These are phyloP conservation scores for Mizuhopecten yessoensis DNA, from an alignment of 1,140 invertebrate genomes.

Conservation along the genomic window DNA sequence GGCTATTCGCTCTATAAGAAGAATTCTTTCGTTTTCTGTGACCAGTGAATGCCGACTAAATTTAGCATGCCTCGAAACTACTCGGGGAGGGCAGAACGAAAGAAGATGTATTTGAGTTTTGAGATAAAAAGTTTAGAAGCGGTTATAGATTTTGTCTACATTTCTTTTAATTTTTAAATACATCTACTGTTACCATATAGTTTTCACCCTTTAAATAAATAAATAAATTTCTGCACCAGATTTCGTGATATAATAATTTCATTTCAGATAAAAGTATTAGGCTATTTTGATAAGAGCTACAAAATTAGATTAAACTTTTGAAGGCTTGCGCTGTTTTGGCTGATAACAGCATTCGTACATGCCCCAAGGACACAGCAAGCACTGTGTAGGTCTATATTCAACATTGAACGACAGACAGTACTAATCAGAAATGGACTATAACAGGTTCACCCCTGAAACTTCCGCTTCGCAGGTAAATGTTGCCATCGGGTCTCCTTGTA, in stretches of 20 bases:
- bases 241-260: background rate
- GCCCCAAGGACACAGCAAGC: background rate
- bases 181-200: background rate
- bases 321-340: background rate
- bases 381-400: background rate
- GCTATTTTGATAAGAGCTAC: constrained; percentile 8
- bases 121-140: background rate
- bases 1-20: background rate
- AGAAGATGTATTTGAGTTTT: background rate
- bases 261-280: background rate
- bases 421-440: constrained; percentile 18
- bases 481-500: constrained; percentile 28
- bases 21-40: background rate
- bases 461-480: constrained; percentile 31
- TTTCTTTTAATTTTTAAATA: constrained; percentile 20
- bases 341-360: background rate
- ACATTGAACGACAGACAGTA: background rate
- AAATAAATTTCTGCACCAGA: background rate
- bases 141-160: background rate
- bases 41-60: background rate
- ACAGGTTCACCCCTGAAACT: background rate
- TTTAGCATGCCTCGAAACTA: background rate
- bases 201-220: background rate
- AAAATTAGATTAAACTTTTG: background rate
- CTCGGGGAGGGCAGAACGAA: background rate